These are phyloP conservation scores for Chelon auratus DNA, from an alignment of 2,797 vertebrate species.

Conservation along the genomic window DNA sequence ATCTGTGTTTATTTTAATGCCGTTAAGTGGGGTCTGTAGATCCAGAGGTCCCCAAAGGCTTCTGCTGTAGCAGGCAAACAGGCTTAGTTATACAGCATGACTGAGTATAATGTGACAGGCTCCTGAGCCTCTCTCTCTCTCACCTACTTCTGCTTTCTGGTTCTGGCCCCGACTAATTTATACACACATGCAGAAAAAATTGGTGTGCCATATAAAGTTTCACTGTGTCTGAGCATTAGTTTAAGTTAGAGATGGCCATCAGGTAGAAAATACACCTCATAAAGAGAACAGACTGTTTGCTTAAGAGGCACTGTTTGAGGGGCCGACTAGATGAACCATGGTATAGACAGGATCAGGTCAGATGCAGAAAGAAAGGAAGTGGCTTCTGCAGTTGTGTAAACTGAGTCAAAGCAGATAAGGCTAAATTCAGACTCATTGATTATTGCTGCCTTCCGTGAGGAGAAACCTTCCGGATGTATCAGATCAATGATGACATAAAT, in stretches of 20 bases:
- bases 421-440: constrained; percentile 70
- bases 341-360: constrained; percentile 27
- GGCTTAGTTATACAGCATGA: constrained; percentile 46
- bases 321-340: not conserved
- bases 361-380: constrained; percentile 46
- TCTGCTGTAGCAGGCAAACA: constrained; percentile 37
- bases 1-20: constrained; percentile 75
- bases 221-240: constrained; percentile 46
- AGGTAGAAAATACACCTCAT: constrained; percentile 31
- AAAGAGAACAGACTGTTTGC: constrained; percentile 10
- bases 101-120: constrained; percentile 57
- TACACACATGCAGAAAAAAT: constrained; percentile 22
- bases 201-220: constrained; percentile 50
- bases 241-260: constrained; percentile 68
- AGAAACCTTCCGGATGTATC: constrained; percentile 56
- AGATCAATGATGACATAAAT: constrained; percentile 71
- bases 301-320: constrained; percentile 22
- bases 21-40: constrained; percentile 59
- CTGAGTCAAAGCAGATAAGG: constrained; percentile 62
- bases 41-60: constrained; percentile 41
- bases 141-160: constrained; percentile 28
- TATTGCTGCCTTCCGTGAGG: constrained; percentile 56
- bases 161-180: constrained; percentile 35
- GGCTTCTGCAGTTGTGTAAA: constrained; percentile 50
- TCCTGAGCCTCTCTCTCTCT: constrained; percentile 37